phyloP scores from a whole-genome alignment of 2,888 invertebrate species.

The Tridacna crocea region DNA sequence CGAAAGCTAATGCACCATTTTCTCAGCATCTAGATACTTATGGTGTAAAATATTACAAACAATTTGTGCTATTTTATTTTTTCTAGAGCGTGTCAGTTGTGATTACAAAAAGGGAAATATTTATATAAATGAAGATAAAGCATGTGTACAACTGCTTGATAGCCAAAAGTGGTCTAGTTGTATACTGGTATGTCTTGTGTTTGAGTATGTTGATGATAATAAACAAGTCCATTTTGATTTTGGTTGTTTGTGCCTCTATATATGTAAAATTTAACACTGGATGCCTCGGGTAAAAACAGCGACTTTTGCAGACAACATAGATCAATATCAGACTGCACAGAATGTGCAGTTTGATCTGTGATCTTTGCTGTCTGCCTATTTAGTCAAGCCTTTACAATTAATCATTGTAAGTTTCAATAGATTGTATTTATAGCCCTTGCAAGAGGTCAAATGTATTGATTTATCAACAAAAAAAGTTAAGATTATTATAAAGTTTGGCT shows the following conservation, averaged over 20 bases:
- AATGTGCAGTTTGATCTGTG: no score
- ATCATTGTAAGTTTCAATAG: no score
- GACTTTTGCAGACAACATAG: no score
- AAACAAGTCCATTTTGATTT: constrained; percentile 22
- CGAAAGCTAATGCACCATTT: constrained; percentile 5
- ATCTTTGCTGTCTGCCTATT: no score
- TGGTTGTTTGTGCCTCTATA: not conserved
- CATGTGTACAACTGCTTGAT: constrained; percentile 10
- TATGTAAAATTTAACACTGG: no score
- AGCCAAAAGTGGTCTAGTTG: not conserved
- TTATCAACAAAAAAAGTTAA: no score
- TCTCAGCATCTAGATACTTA: not conserved
- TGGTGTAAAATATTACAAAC: not conserved
- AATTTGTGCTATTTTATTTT: constrained; percentile 7
- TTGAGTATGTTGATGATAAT: constrained; percentile 24
- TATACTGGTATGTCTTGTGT: not conserved
- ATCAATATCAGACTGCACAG: no score
- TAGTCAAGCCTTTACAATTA: no score
- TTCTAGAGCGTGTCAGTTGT: not conserved
- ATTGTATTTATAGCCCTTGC: no score
- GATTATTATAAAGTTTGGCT: no score
- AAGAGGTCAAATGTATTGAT: no score
- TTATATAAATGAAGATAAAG: constrained; percentile 26
- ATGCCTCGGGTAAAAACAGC: no score
- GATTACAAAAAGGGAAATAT: constrained; percentile 9